Evolutionary conservation across 2,113 vertebrate species (phyloP).

Genomic region (Cavia porcellus): DNA sequence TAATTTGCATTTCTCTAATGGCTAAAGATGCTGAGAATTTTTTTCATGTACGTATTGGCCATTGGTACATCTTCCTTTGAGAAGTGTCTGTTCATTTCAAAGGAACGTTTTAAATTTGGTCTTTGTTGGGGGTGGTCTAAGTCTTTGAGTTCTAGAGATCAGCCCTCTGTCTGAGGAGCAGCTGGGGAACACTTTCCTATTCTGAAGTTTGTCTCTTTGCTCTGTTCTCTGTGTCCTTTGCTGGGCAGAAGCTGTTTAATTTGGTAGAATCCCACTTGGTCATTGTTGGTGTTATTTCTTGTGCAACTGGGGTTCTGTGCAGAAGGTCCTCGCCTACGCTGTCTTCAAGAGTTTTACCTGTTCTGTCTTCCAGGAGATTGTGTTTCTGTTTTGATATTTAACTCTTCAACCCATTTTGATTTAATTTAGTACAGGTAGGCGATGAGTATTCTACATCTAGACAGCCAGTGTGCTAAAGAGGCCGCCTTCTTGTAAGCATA

Average conservation of each 20-base stretch:
- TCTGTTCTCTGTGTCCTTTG: not conserved
- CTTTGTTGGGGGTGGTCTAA: not conserved
- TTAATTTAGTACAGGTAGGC: not conserved
- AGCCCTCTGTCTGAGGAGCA: not conserved
- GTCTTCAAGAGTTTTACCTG: not conserved
- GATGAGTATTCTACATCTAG: not conserved
- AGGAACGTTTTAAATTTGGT: not conserved
- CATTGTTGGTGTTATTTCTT: not conserved
- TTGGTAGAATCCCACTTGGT: not conserved
- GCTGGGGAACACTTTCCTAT: not conserved
- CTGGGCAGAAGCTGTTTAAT: not conserved
- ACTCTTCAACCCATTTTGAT: not conserved
- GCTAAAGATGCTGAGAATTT: not conserved
- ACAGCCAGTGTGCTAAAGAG: not conserved
- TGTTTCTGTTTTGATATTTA: not conserved
- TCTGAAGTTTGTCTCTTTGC: not conserved
- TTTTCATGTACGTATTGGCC: not conserved
- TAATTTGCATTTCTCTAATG: not conserved
- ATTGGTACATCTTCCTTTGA: not conserved
- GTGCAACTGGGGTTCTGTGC: not conserved
- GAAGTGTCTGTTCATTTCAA: not conserved
- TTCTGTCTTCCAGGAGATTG: not conserved
- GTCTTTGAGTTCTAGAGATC: not conserved
- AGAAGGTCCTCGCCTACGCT: not conserved
- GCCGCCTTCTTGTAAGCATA: not conserved